Percentiles rank a stretch among this genome's conserved stretches.
These are phyloP conservation scores for Drosophila monieri DNA, from an alignment of 2,888 invertebrate species.

Conservation along the genomic window DNA sequence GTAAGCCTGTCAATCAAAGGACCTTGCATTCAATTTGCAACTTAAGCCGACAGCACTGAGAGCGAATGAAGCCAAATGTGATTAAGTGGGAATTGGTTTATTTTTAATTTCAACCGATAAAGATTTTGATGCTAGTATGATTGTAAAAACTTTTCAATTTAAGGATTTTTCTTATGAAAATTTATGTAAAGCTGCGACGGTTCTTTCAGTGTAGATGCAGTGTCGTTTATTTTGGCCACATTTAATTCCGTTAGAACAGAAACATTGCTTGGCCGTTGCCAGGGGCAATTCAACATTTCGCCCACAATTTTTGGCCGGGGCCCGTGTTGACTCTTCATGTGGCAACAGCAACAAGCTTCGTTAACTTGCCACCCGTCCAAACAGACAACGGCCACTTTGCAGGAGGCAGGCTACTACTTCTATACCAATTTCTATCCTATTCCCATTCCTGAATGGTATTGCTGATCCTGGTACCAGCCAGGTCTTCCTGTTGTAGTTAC, in stretches of 20 bases:
- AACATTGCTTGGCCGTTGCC: constrained; percentile 17
- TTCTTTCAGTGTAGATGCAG: neutral
- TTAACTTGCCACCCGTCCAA: constrained; percentile 60
- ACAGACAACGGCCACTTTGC: constrained; percentile 39
- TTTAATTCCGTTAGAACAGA: constrained; percentile 21
- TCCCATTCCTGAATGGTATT: constrained; percentile 45
- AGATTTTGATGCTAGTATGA: neutral
- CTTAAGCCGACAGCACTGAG: constrained; percentile 6
- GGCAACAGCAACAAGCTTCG: constrained; percentile 65
- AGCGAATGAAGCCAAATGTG: neutral
- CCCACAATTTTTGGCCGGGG: constrained; percentile 37
- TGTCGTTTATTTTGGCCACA: constrained; percentile 27
- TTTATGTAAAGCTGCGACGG: neutral
- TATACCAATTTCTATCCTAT: constrained; percentile 49
- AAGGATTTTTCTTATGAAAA: neutral
- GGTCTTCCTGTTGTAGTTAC: constrained; percentile 56
- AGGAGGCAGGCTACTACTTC: constrained; percentile 1
- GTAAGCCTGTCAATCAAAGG: constrained; percentile 42
- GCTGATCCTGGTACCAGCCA: constrained; percentile 31
- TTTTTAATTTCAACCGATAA: neutral
- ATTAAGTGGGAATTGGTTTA: neutral
- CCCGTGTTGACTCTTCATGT: constrained; percentile 50
- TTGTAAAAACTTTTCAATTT: too few species aligned
- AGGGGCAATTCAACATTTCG: constrained; percentile 32
- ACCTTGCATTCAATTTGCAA: constrained; percentile 46